Base-by-base conservation (phyloP, 1,140 invertebrate species). In the Nasonia giraulti region DNA sequence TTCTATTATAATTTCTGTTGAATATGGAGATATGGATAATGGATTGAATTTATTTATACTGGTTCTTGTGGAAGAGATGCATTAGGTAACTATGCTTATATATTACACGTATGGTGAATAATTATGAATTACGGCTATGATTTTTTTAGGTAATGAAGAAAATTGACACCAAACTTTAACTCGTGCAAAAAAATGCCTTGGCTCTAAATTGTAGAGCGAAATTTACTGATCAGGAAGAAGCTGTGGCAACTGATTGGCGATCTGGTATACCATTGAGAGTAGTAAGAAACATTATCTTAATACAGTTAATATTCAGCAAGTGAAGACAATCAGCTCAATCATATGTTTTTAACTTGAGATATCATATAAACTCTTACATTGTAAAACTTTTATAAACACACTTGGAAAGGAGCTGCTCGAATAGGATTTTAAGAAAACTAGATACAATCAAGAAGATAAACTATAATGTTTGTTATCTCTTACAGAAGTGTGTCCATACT, bases 31-130 rank as follows among this genome's bases (percentile, higher is more conserved):
- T 91, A 93, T 95, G 23, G 97, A 98, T 91, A 93, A 96, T 87
- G 97, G 97, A 95, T 96, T 37, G 95, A 97, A 89, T 97, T 98
- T 90, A 94, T 95, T 2, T 98, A 98, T 88, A 98, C 97, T 5
- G 97, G 96, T 37, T 96, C 96, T 88, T 97, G 97, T 12, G 97
- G 97, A 0, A 91, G 96, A 74, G 96, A 97, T 91, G 92, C 97
- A 6, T 96, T 96, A n/a, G 96, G 80, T 74, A 73, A 40, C n/a
- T 78, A 7, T 47, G 8, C n/a, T 47, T 47, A 76, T 27, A 3
- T 27, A 27, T 27, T 27, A 27, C 12, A 76, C 6, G 68, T 69
- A 7, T 11, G n/a, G 17, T 27, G 27, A 27, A 27, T 27, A 27
- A 27, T 74, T 12, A 37, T 14, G 11, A 71, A 55, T 55, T 55